phyloP scores from a whole-genome alignment of 1,140 invertebrate species.

The Nebria ingens region DNA sequence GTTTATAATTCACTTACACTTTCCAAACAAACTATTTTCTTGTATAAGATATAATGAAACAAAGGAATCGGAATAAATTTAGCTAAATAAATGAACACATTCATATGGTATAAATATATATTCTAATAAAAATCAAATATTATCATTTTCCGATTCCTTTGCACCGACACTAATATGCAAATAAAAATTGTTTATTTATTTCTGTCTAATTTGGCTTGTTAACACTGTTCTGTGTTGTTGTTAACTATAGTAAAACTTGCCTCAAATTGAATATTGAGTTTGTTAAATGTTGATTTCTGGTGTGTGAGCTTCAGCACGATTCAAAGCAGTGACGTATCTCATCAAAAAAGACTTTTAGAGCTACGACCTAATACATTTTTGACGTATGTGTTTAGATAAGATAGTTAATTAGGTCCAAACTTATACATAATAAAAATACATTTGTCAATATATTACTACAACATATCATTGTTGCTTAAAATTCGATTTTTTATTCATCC shows the following conservation, averaged over 20 bases:
- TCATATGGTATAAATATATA: no score
- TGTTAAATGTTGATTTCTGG: neutral
- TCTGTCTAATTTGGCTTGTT: conserved; percentile 1
- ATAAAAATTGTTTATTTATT: no score
- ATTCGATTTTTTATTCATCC: neutral
- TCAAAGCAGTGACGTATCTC: conserved; percentile 3
- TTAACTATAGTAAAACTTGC: neutral
- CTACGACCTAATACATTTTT: conserved; percentile 8
- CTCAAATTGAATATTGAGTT: neutral
- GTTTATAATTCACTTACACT: no score
- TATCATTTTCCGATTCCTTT: neutral
- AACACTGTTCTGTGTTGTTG: conserved; percentile 1
- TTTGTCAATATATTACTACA: neutral
- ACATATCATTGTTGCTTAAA: neutral
- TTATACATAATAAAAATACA: conserved; percentile 7
- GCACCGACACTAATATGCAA: neutral
- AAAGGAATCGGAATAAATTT: no score
- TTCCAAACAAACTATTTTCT: no score
- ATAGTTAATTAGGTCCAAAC: conserved; percentile 7
- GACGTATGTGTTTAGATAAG: conserved; percentile 8
- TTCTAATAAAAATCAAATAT: no score
- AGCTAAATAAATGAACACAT: no score
- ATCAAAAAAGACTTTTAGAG: conserved; percentile 3
- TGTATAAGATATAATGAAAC: no score
- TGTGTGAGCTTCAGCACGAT: conserved; percentile 7